These are phyloP conservation scores for Hoplostethus atlanticus DNA, from an alignment of 2,797 vertebrate genomes.

Conservation along the genomic window DNA sequence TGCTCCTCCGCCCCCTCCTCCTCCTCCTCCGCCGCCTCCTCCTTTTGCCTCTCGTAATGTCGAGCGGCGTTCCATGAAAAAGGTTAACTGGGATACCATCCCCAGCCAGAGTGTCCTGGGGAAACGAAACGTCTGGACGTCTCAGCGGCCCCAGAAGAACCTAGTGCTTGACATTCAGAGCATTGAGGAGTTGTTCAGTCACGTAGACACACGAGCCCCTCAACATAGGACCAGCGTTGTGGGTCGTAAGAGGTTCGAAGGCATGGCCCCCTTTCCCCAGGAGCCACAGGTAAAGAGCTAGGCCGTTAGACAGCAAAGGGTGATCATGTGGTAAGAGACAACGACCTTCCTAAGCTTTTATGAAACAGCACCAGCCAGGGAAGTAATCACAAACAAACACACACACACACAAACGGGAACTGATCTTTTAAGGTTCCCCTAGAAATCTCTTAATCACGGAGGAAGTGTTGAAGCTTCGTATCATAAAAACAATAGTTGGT, in stretches of 20 bases:
- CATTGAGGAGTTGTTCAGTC: conserved; percentile 89
- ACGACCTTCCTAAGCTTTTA: neutral
- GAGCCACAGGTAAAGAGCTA: conserved; percentile 67
- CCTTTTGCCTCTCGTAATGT: conserved; percentile 49
- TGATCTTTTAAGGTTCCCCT: conserved; percentile 35
- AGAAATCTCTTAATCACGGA: neutral
- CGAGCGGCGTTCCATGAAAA: conserved; percentile 85
- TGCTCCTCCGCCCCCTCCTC: conserved; percentile 31
- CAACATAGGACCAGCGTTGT: conserved; percentile 34
- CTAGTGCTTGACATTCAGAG: conserved; percentile 82
- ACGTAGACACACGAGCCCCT: conserved; percentile 66
- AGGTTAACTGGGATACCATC: conserved; percentile 88
- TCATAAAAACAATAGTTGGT: neutral
- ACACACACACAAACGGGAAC: conserved; percentile 40
- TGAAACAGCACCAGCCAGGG: conserved; percentile 13
- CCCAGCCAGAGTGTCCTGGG: conserved; percentile 85
- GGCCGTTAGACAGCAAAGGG: neutral
- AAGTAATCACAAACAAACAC: neutral
- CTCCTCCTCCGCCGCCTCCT: conserved; percentile 18
- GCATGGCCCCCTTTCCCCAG: conserved; percentile 44
- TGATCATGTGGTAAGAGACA: conserved; percentile 11
- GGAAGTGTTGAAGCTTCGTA: conserved; percentile 42
- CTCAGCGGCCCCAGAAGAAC: conserved; percentile 71
- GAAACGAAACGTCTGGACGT: conserved; percentile 86
- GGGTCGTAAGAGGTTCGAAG: conserved; percentile 57